Percentiles rank a stretch among this genome's conserved stretches.
Evolutionary conservation across 2,888 invertebrate genomes (phyloP).

Genomic region (Leptopilina syphax): DNA sequence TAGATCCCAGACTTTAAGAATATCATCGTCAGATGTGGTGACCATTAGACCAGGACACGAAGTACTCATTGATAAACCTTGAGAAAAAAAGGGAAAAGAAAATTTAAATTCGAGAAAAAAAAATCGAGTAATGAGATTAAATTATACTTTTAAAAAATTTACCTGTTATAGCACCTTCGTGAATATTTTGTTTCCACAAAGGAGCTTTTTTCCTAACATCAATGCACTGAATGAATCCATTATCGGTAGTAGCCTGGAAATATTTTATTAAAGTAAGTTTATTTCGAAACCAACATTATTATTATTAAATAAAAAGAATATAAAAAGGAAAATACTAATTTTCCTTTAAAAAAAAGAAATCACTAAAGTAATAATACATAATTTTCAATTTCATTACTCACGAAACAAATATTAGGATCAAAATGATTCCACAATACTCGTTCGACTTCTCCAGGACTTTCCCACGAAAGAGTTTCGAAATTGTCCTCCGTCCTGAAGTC

Average conservation of each 20-base stretch:
- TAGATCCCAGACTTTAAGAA: slow-evolving; percentile 92
- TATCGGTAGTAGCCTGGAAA: slow-evolving; percentile 78
- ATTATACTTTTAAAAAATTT: slow-evolving; percentile 32
- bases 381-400: slow-evolving; percentile 73
- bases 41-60: slow-evolving; percentile 86
- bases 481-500: slow-evolving; percentile 84
- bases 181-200: slow-evolving; percentile 86
- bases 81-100: slow-evolving; percentile 56
- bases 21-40: slow-evolving; percentile 88
- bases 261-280: slow-evolving; percentile 7
- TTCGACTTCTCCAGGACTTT: slow-evolving; percentile 89
- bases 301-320: too few species aligned
- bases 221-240: slow-evolving; percentile 79
- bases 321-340: background rate
- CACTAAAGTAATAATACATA: slow-evolving; percentile 6
- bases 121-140: background rate
- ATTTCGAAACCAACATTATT: too few species aligned
- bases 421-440: slow-evolving; percentile 90
- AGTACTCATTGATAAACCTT: slow-evolving; percentile 85
- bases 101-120: slow-evolving; percentile 36
- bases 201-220: slow-evolving; percentile 80
- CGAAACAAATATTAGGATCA: slow-evolving; percentile 88
- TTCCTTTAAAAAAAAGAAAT: background rate
- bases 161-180: slow-evolving; percentile 92
- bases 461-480: slow-evolving; percentile 82